Percentiles rank a stretch among this genome's conserved stretches.
Conservation (phyloP, 1,140 invertebrate genomes). For the Neodiprion fabricii region DNA sequence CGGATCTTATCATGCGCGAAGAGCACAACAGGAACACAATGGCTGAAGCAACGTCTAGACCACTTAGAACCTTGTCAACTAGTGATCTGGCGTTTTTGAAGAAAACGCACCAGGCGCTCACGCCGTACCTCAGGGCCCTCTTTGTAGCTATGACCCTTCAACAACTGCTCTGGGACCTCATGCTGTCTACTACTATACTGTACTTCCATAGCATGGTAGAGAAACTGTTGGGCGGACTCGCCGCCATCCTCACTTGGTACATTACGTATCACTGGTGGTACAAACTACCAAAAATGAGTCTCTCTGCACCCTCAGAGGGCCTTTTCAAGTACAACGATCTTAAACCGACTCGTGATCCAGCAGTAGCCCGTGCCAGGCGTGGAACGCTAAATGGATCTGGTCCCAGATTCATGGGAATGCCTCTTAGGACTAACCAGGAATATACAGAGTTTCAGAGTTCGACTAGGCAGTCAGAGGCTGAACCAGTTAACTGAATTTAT, state of each 20-base stretch:
- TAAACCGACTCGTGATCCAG: conserved; percentile 48
- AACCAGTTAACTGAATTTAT: too few relatives aligned
- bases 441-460: not conserved
- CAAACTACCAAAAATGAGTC: conserved; percentile 64
- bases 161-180: conserved; percentile 90
- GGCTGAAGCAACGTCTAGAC: conserved; percentile 67
- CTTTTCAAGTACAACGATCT: conserved; percentile 78
- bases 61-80: conserved; percentile 70
- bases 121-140: conserved; percentile 80
- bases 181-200: conserved; percentile 89
- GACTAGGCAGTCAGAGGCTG: not conserved
- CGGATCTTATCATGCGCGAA: conserved; percentile 81
- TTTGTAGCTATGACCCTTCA: conserved; percentile 83
- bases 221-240: conserved; percentile 86
- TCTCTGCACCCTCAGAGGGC: conserved; percentile 79
- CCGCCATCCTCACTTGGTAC: conserved; percentile 91
- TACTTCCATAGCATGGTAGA: conserved; percentile 96
- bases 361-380: conserved; percentile 34
- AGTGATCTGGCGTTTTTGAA: conserved; percentile 77
- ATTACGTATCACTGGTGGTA: conserved; percentile 89
- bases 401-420: conserved; percentile 81
- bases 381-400: conserved; percentile 47
- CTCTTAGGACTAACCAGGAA: conserved; percentile 62
- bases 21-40: conserved; percentile 72
- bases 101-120: conserved; percentile 76